Evolutionary conservation across 2,113 vertebrate species (phyloP).

Genomic region (human (Homo sapiens)): GRCh38 chr4:94566501-94567000

Average conservation of each 20-base stretch:
- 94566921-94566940: conserved; percentile 6
- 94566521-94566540: not conserved
- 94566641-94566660: not conserved
- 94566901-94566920: not conserved
- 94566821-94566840: not conserved
- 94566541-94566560: not conserved
- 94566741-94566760: not conserved
- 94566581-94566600: not conserved
- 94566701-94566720: conserved; percentile 1
- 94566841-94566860: not conserved
- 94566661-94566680: not conserved
- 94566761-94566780: not conserved
- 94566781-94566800: not conserved
- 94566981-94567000: no score
- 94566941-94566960: not conserved
- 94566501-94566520: not conserved
- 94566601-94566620: not conserved
- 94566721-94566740: not conserved
- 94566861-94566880: not conserved
- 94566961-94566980: not conserved
- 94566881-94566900: not conserved
- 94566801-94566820: not conserved
- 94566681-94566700: not conserved
- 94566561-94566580: not conserved
- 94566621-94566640: not conserved